A percentile compares a stretch with the other conserved stretches of the same genome.
Evolutionary conservation across 2,113 vertebrate genomes (phyloP).

Genomic region (Noturus placidus): DNA sequence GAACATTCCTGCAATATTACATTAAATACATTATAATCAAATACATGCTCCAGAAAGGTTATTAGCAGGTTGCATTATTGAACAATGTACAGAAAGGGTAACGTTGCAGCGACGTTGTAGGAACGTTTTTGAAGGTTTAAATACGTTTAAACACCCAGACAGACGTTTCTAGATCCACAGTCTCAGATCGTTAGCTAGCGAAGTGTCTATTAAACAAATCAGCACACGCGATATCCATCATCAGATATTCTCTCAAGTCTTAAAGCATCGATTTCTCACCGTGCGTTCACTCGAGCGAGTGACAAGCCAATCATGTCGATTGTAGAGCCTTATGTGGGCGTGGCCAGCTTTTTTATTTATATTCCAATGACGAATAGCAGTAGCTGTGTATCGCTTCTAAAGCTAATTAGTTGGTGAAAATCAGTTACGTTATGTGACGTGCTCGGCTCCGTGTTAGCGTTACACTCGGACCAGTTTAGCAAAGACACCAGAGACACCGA

Average conservation of each 20-base stretch:
- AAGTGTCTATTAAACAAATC: background rate
- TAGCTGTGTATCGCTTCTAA: background rate
- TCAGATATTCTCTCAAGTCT: background rate
- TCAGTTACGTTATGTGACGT: background rate
- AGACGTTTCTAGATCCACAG: background rate
- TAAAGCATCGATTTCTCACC: background rate
- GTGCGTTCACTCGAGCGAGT: background rate
- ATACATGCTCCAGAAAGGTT: background rate
- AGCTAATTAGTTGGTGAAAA: background rate
- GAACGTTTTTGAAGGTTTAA: background rate
- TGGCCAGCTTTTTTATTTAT: background rate
- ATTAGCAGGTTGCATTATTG: background rate
- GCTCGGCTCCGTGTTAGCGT: background rate
- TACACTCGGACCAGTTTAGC: background rate
- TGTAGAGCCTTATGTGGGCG: background rate
- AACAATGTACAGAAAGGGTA: background rate
- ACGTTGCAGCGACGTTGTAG: background rate
- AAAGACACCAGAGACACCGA: background rate
- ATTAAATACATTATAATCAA: background rate
- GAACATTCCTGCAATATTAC: background rate
- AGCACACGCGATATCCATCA: background rate
- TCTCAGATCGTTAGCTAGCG: background rate
- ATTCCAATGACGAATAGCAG: background rate
- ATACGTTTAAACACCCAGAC: background rate
- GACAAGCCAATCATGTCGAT: background rate